Base-by-base conservation (phyloP, 2,113 vertebrate species). In the Apus apus region DNA sequence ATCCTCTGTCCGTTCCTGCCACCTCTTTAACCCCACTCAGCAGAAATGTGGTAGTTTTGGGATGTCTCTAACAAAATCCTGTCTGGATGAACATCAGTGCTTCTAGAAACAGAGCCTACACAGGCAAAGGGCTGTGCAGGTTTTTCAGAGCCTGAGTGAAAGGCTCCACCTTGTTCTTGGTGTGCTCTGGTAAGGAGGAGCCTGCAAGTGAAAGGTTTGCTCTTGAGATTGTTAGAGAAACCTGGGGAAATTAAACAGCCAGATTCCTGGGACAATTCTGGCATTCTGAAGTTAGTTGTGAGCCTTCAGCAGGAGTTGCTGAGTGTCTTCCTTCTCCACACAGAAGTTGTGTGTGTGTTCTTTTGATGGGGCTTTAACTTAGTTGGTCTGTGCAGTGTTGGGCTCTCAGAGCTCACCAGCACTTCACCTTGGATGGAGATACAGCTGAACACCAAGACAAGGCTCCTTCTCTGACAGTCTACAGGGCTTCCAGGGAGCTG, bases 91-190 rank as follows among this genome's bases (percentile, higher is more conserved):
- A 34, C 1, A 0, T 21, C 19, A 16, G 11, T 13, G 34, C 18
- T 60, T 65, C 17, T 46, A 46, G 62, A 79, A 61, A 29, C 0
- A 7, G 45, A 64, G 26, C 20, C 61, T n/a, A 13, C 30, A 30
- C 22, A 68, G 56, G 43, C 0, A 0, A 51, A 50, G 58, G 26
- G 4, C 51, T 21, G 32, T 9, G 1, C 21, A 22, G 21, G 21
- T 51, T 45, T 17, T 9, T 16, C 2, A 0, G 72, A 61, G 8
- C 50, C 87, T 27, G 29, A n/a, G 25, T 38, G 38, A 38, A 38
- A 38, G 38, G 22, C 15, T 78, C 25, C 32, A 3, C 23, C 45
- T 50, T 5, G 2, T n/a, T 68, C 89, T 48, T 30, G 66, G 43
- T 15, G 8, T 15, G 22, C 21, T 66, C 30, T 43, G 51, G 3